Base-by-base conservation (phyloP, 1,140 invertebrate genomes). In the Papilio aristodemus region DNA sequence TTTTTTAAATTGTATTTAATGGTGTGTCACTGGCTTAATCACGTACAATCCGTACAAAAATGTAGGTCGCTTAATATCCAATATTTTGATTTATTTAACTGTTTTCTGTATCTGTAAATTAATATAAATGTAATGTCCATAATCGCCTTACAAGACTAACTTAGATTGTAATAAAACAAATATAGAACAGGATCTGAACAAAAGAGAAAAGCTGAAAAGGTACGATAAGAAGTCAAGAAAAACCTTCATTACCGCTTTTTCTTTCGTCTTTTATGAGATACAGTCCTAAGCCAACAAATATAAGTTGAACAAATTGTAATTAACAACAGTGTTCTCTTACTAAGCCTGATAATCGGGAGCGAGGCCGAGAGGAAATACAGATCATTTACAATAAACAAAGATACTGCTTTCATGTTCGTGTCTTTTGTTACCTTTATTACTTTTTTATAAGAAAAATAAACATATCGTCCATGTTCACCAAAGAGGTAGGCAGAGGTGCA, bases 241-340 rank as follows among this genome's bases (percentile, higher is more conserved):
- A 62, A 39, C 27, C 14, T 62, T 62, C 36, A 62, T 62, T 62
- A 39, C 14, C 14, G 27, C 27, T 37, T 62, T 60, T 62, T 38
- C 59, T 36, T 54, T 43, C 41, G 8, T 54, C 17, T 59, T 62
- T 62, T 22, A 36, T n/a, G 36, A 38, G 59, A 38, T 19, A 62
- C 59, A 62, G 59, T 38, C 59, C 32, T 62, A 62, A 62, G 59
- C 59, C 36, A 62, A 38, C 59, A 62, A 62, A 62, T 62, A 38
- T 62, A 62, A 37, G 32, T 62, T 39, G 36, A 37, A 62, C 32
- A 62, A 62, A 62, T 38, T 62, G 59, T 62, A 62, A 62, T 62
- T 62, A 62, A 62, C 58, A 60, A 27, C 46, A 54, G 9, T 11
- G 19, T 54, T 22, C 46, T 58, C 11, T 58, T 27, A 27, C 25